Percentiles rank a stretch among this genome's conserved stretches.
These are phyloP conservation scores for Trachurus trachurus DNA, from an alignment of 2,797 vertebrate genomes.

Conservation along the genomic window DNA sequence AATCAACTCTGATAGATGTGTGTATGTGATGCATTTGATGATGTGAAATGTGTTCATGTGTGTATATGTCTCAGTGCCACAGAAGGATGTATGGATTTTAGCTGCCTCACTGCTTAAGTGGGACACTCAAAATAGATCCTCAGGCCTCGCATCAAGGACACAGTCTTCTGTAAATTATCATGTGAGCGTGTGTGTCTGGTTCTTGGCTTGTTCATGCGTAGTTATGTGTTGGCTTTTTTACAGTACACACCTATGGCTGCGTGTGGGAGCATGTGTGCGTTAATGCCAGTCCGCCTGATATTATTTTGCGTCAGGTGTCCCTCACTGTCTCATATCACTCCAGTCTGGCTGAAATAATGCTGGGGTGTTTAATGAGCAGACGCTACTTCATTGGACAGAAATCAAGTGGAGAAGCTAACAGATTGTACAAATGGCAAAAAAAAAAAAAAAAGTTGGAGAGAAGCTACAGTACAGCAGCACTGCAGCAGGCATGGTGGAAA, in stretches of 20 bases:
- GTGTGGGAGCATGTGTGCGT: constrained; percentile 32
- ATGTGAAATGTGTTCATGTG: constrained; percentile 33
- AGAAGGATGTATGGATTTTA: constrained; percentile 76
- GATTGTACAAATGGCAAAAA: background rate
- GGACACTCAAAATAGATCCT: constrained; percentile 81
- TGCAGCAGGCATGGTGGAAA: constrained; percentile 7
- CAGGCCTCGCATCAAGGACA: constrained; percentile 69
- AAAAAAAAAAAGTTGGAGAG: background rate
- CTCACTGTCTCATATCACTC: constrained; percentile 31
- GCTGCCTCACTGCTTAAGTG: constrained; percentile 84
- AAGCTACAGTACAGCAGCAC: constrained; percentile 12
- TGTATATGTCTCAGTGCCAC: constrained; percentile 48
- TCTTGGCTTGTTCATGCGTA: background rate
- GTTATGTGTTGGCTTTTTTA: constrained; percentile 10
- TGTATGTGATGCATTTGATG: constrained; percentile 7
- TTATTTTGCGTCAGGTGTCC: constrained; percentile 53
- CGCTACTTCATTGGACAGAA: background rate
- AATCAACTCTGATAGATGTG: constrained; percentile 2
- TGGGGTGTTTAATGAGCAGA: constrained; percentile 13
- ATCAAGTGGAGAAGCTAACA: constrained; percentile 3
- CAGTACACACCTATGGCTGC: background rate
- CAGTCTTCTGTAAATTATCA: constrained; percentile 61
- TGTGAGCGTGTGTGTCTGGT: constrained; percentile 29
- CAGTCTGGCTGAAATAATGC: constrained; percentile 41
- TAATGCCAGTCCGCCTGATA: constrained; percentile 48